A percentile compares a stretch with the other conserved stretches of the same genome.
Evolutionary conservation across 2,113 vertebrate species (phyloP).

Genomic region (Australoheros scitulus): DNA sequence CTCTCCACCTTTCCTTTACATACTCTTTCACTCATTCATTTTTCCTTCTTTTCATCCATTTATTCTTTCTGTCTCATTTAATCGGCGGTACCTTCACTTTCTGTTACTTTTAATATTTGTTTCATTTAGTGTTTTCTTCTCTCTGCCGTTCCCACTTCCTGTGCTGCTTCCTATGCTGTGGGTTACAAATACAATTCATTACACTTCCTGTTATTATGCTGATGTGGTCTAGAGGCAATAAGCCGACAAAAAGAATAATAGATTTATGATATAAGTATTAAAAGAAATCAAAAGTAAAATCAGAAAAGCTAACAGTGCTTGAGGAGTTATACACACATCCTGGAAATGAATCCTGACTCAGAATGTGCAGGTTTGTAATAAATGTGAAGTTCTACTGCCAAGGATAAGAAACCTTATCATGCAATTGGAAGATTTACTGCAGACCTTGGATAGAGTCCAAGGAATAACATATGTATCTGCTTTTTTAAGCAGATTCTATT

Average conservation of each 20-base stretch:
- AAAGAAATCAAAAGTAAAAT: not conserved
- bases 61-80: not conserved
- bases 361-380: not conserved
- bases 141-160: not conserved
- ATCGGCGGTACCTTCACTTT: not conserved
- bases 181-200: constrained; percentile 50
- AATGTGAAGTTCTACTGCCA: not conserved
- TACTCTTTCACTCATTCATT: not conserved
- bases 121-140: not conserved
- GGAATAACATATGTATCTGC: not conserved
- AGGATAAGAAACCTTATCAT: not conserved
- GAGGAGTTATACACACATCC: not conserved
- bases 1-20: not conserved
- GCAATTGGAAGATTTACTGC: not conserved
- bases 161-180: not conserved
- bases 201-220: constrained; percentile 34
- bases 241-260: constrained; percentile 28
- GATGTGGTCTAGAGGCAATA: constrained; percentile 8
- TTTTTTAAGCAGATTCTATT: not conserved
- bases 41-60: not conserved
- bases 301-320: not conserved
- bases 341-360: not conserved
- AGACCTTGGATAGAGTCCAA: not conserved
- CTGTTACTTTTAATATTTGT: not conserved
- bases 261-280: constrained; percentile 31